These are phyloP conservation scores for Bothrops alternatus DNA, from an alignment of 2,797 vertebrate genomes.

Conservation along the genomic window DNA sequence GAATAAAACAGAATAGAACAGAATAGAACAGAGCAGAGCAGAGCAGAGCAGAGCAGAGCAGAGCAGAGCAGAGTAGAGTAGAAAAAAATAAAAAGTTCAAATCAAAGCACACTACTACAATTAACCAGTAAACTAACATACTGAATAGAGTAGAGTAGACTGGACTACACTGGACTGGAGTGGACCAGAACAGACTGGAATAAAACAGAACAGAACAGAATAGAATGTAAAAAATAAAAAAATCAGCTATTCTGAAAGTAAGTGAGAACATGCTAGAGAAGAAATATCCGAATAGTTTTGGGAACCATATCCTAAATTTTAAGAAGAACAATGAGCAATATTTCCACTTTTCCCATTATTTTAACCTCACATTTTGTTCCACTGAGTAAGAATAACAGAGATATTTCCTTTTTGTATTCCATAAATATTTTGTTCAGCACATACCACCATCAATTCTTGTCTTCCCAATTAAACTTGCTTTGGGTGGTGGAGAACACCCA, in stretches of 20 bases:
- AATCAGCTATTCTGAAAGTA: background rate
- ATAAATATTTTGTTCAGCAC: conserved; percentile 58
- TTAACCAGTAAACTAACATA: too few species aligned
- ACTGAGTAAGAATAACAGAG: conserved; percentile 29
- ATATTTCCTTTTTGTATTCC: conserved; percentile 15
- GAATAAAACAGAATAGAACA: too few species aligned
- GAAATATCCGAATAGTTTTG: conserved; percentile 6
- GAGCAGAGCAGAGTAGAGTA: too few species aligned
- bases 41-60: too few species aligned
- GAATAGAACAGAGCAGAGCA: too few species aligned
- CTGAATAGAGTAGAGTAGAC: too few species aligned
- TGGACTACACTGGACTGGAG: too few species aligned
- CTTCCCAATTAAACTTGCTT: conserved; percentile 62
- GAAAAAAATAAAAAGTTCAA: background rate
- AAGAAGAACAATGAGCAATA: conserved; percentile 24
- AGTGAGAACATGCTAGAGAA: background rate
- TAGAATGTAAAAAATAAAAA: background rate
- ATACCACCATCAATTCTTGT: conserved; percentile 61
- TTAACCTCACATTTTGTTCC: conserved; percentile 37
- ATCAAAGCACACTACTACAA: background rate
- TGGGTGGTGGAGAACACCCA: conserved; percentile 53
- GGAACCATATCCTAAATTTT: conserved; percentile 24
- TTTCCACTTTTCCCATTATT: conserved; percentile 35
- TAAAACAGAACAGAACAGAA: background rate
- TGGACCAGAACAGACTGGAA: too few species aligned